Evolutionary conservation across 2,113 vertebrate species (phyloP).

Genomic region (Urocolius indicus): DNA sequence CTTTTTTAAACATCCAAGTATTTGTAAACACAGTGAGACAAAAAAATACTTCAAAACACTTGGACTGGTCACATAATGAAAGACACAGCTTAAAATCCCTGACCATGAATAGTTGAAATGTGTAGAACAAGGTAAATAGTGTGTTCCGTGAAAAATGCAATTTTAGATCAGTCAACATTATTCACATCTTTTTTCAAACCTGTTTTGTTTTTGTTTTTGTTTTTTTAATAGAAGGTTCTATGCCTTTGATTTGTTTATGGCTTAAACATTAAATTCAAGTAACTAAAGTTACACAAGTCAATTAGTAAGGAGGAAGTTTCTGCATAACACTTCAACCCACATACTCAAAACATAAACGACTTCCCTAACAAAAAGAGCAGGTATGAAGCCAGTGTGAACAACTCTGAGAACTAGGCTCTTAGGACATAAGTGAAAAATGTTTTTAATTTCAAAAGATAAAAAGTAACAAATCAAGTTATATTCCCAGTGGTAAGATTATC

Average conservation of each 20-base stretch:
- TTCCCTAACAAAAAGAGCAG: not conserved
- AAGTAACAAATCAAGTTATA: not conserved
- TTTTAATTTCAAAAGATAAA: not conserved
- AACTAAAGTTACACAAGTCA: not conserved
- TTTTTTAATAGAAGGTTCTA: not conserved
- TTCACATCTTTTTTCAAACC: not conserved
- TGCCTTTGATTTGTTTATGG: not conserved
- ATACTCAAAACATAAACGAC: not conserved
- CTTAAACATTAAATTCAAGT: not conserved
- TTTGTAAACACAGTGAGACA: not conserved
- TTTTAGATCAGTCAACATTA: not conserved
- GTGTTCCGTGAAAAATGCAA: not conserved
- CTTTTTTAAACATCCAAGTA: not conserved
- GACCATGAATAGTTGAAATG: not conserved
- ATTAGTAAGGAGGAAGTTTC: not conserved
- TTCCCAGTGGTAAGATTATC: not conserved
- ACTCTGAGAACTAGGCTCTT: not conserved
- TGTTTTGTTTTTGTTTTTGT: no score
- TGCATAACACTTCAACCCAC: not conserved
- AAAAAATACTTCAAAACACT: not conserved
- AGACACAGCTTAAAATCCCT: not conserved
- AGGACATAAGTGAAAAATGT: not conserved
- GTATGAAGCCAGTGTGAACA: not conserved
- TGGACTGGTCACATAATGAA: not conserved
- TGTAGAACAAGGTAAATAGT: not conserved